These are phyloP conservation scores for Peromyscus aztecus DNA, from an alignment of 2,797 vertebrate species.

Conservation along the genomic window DNA sequence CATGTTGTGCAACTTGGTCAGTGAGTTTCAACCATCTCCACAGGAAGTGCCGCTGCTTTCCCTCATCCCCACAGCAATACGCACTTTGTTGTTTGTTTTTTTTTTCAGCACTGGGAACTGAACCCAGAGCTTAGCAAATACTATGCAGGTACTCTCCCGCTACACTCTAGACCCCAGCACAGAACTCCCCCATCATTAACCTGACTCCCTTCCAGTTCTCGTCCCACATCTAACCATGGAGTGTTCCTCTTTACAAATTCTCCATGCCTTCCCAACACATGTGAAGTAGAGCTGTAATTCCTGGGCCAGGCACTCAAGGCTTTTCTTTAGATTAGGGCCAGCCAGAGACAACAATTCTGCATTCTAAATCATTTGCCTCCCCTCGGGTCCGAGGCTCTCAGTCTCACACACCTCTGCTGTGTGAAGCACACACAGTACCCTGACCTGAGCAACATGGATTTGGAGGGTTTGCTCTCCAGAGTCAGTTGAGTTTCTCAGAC, in stretches of 20 bases:
- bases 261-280: background rate
- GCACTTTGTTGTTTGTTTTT: no score
- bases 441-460: background rate
- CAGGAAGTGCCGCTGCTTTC: background rate
- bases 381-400: background rate
- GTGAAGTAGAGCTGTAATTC: background rate
- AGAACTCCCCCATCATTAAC: background rate
- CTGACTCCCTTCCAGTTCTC: background rate
- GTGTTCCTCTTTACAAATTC: background rate
- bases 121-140: background rate
- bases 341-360: background rate
- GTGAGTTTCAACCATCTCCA: background rate
- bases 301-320: background rate
- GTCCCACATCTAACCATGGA: background rate
- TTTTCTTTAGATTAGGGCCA: constrained; percentile 22
- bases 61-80: background rate
- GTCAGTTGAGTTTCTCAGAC: background rate
- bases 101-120: background rate
- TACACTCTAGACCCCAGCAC: background rate
- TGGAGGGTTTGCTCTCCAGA: background rate
- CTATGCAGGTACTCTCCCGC: background rate
- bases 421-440: background rate
- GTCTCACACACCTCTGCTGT: background rate
- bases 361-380: background rate
- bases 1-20: background rate